Conservation (phyloP, 2,797 vertebrate genomes). For the Squalus acanthias region DNA sequence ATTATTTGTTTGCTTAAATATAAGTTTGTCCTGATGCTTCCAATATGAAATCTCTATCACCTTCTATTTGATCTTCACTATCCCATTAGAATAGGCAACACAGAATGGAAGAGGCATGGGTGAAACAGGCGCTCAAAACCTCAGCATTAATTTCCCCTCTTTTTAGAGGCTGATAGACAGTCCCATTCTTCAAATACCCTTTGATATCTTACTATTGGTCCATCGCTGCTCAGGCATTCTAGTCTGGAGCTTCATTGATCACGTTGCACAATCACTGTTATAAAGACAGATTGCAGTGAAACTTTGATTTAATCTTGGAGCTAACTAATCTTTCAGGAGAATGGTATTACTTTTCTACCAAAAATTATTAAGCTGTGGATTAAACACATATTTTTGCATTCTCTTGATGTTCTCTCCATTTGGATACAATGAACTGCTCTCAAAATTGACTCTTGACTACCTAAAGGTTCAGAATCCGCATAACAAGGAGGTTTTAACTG, state of each 20-base stretch:
- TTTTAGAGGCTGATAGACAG: not conserved
- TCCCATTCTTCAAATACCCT: not conserved
- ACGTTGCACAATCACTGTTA: not conserved
- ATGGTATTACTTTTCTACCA: not conserved
- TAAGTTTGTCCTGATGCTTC: not conserved
- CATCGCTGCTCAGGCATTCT: not conserved
- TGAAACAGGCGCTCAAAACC: not conserved
- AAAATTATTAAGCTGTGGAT: not conserved
- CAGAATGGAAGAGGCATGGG: not conserved
- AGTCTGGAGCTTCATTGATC: not conserved
- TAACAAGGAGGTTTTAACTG: not conserved
- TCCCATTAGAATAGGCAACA: not conserved
- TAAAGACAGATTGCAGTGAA: not conserved
- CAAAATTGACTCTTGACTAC: not conserved
- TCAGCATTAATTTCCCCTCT: not conserved
- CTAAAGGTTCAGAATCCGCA: not conserved
- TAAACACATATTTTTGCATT: not conserved
- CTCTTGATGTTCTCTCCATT: not conserved
- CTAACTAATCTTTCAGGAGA: not conserved
- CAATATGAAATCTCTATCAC: not conserved
- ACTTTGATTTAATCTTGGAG: not conserved
- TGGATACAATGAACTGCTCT: not conserved
- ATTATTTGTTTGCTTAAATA: not conserved
- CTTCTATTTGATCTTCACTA: not conserved
- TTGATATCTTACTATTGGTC: constrained; percentile 1